Evolutionary conservation across 2,797 vertebrate genomes (phyloP), one percentile per base, ranked within the genome.

Genomic region (Oreochromis mossambicus): DNA sequence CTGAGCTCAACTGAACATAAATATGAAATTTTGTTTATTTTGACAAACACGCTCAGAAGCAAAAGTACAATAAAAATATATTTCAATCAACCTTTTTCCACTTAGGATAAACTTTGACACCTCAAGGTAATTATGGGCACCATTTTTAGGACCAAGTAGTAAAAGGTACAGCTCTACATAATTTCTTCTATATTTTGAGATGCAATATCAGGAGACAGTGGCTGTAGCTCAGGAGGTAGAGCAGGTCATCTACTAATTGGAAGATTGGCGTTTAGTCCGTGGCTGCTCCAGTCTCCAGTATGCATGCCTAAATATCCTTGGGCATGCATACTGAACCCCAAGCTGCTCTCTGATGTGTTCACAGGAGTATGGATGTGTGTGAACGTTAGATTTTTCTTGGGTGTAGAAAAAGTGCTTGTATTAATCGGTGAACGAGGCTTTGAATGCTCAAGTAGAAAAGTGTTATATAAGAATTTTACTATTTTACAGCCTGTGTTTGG

Each of bases 91-190:
- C 38, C 38, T n/a, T 38, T n/a, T 36, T 7, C 4, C 11, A n/a
- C 34, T 63, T 2, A 63, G 32, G 19, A 63, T 24, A 6, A 46
- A 46, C 38, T 11, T 26, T 46, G 14, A 0, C 9, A 26, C 66
- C 36, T 70, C 41, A 46, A 70, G 21, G 8, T 26, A 70, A 46
- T 43, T 0, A 70, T 29, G 66, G 46, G 66, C 6, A 70, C 2
- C 41, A 7, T 17, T 41, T 29, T 48, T 29, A 73, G 41, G 41
- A 11, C 9, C 14, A 46, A 41, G 66, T 15, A 3, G 38, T 17
- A 46, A 26, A 70, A 70, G 0, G 2, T 46, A 70, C 66, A 70
- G 21, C 8, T 26, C 26, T 46, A 26, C 21, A 46, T 10, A 0
- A 46, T 29, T 70, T 70, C 66, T 70, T 70, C 66, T 26, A 7